Evolutionary conservation across 2,113 vertebrate species (phyloP).

Genomic region (Ibidorhyncha struthersii): DNA sequence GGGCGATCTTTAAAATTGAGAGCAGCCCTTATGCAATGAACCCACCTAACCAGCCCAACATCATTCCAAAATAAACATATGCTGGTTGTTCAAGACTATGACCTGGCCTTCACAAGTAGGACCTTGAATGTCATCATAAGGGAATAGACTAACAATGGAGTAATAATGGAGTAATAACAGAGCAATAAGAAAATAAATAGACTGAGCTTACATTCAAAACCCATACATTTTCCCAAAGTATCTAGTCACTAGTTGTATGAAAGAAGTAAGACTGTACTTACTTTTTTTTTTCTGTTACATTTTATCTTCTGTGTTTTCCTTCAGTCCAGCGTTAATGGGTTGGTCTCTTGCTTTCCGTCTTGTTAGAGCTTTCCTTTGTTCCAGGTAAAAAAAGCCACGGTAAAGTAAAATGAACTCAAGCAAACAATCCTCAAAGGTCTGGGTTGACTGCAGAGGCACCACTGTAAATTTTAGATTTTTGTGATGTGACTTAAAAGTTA

Average conservation of each 20-base stretch:
- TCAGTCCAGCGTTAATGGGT: neutral
- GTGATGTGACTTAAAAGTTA: neutral
- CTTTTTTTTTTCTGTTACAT: neutral
- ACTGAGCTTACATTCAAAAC: rapidly evolving
- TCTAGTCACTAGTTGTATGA: neutral
- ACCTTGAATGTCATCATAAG: neutral
- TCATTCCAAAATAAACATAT: neutral
- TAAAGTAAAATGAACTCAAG: neutral
- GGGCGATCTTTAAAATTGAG: neutral
- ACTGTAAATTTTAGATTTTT: neutral
- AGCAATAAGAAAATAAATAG: neutral
- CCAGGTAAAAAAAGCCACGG: neutral
- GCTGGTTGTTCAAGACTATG: neutral
- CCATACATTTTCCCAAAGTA: neutral
- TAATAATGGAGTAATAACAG: neutral
- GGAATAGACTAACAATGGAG: neutral
- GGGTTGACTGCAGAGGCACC: neutral
- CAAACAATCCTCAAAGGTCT: neutral
- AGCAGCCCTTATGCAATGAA: neutral
- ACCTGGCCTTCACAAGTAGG: neutral
- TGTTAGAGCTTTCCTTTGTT: neutral
- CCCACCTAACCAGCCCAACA: neutral
- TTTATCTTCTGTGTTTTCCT: neutral
- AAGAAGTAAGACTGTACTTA: neutral
- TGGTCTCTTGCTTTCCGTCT: neutral